A percentile compares a stretch with the other conserved stretches of the same genome.
phyloP scores from a whole-genome alignment of 1,140 invertebrate species.

The Artemia franciscana region DNA sequence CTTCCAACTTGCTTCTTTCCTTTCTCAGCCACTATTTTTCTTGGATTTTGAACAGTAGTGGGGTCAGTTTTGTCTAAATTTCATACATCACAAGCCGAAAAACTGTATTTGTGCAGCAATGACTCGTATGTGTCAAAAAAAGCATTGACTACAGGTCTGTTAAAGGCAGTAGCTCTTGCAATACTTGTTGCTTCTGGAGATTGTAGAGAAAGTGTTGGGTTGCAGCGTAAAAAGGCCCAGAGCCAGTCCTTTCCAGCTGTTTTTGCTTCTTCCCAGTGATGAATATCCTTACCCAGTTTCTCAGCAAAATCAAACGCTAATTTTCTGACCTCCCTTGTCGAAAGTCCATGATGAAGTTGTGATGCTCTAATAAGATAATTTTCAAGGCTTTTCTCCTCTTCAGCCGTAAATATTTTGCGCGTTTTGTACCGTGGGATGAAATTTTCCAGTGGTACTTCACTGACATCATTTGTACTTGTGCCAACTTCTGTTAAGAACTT shows the following conservation, averaged over 20 bases:
- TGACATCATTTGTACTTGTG: neutral
- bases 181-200: slow-evolving; percentile 21
- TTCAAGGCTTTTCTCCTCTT: neutral
- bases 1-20: slow-evolving; percentile 21
- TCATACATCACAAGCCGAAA: slow-evolving; percentile 18
- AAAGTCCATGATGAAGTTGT: neutral
- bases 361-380: neutral
- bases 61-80: slow-evolving; percentile 23
- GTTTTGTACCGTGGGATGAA: neutral
- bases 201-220: slow-evolving; percentile 18
- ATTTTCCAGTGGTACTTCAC: neutral
- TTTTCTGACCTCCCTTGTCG: neutral
- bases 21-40: slow-evolving; percentile 18
- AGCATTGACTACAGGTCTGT: slow-evolving; percentile 16
- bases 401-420: neutral
- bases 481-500: neutral
- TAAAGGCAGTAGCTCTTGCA: slow-evolving; percentile 20
- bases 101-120: slow-evolving; percentile 19
- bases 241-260: neutral
- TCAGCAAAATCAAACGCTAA: neutral
- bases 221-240: slow-evolving; percentile 21
- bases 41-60: slow-evolving; percentile 14
- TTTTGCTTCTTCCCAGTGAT: neutral
- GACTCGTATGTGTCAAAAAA: slow-evolving; percentile 18
- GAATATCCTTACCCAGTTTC: neutral